Base-by-base conservation (phyloP, 2,888 invertebrate species). In the Melitaea athalia region DNA sequence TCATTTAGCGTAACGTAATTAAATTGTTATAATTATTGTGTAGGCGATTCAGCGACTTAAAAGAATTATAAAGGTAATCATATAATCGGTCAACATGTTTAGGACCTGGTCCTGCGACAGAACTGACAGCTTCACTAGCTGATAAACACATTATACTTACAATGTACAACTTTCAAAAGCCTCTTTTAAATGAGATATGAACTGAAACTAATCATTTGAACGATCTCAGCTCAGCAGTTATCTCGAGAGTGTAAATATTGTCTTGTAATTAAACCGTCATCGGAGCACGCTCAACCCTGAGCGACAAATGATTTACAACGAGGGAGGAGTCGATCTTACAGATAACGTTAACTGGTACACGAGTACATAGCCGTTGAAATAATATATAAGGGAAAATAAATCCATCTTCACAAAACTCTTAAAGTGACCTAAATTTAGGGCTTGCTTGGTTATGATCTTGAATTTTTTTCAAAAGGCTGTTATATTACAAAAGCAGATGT, bases 261-360 rank as follows among this genome's bases (percentile, higher is more conserved):
- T 53, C 67, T 47, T 69, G 64, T 72, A 72, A 72, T 72, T 72
- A 70, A 70, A 63, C 65, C 70, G 72, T 72, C 72, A 66, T 55
- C 53, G 61, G 43, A 63, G 43, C 67, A 61, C 49, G 49, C 31
- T 65, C 65, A 66, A 63, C 60, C 64, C 63, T 24, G 67, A 59
- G 67, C 52, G 68, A 55, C 50, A 49, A 64, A 53, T 72, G 72
- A 72, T 72, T 69, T 72, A 72, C 59, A 47, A 31, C 57, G 31
- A 7, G 59, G n/a, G 59, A 43, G 50, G 59, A 59, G 17, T 59
- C n/a, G 65, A 65, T 60, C 45, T 53, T 60, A 43, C 50, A 10
- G 64, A 65, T 65, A 60, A 43, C 43, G 52, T 31, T 43, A 5
- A 15, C 8, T 31, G 55, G 8, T n/a, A 33, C 8, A 38, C 33